Base-by-base conservation (phyloP, 2,113 vertebrate genomes). In the Nettapus auritus region DNA sequence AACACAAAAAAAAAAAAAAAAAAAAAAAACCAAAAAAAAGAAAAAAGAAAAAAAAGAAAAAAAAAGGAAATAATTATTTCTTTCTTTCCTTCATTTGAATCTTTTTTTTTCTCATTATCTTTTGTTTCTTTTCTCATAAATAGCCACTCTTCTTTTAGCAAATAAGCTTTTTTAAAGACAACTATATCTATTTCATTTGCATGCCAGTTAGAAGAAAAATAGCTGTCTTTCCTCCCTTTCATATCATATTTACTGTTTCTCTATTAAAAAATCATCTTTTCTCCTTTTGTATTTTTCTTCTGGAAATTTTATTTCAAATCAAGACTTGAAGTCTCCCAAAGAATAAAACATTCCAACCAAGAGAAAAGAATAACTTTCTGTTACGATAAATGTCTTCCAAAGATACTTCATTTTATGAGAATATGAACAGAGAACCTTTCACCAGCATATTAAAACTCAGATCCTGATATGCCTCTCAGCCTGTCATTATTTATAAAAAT, bases 401-500 rank as follows among this genome's bases (percentile, higher is more conserved):
- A 59, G 36, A 78, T 4, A 69, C 53, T 78, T 66, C 28, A 76
- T 93, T 64, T 70, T 42, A 50, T 60, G 52, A 52, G 26, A 78
- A 53, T 84, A 82, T 34, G 74, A 87, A 89, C 64, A 79, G 44
- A 82, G 73, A 86, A 17, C 9, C 19, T 86, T 93, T 92, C 63
- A 90, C 80, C 59, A 88, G 73, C 42, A 48, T 93, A 74, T 71
- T 90, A 70, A 68, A 86, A 89, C 57, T 84, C 81, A 75, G 50
- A 89, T 64, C 40, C 38, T 83, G 42, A 13, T 52, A 75, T 75
- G 36, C 20, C 50, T 88, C 76, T 80, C 18, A 88, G 68, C 60
- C 76, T 70, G 50, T 59, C 63, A 31, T 53, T 93, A 60, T 91
- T 63, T 82, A 64, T 75, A 64, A 82, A 93, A 85, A 52, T 50